Percentiles rank a stretch among this genome's conserved stretches.
These are phyloP conservation scores for Alitta virens DNA, from an alignment of 2,888 invertebrate species.

Conservation along the genomic window DNA sequence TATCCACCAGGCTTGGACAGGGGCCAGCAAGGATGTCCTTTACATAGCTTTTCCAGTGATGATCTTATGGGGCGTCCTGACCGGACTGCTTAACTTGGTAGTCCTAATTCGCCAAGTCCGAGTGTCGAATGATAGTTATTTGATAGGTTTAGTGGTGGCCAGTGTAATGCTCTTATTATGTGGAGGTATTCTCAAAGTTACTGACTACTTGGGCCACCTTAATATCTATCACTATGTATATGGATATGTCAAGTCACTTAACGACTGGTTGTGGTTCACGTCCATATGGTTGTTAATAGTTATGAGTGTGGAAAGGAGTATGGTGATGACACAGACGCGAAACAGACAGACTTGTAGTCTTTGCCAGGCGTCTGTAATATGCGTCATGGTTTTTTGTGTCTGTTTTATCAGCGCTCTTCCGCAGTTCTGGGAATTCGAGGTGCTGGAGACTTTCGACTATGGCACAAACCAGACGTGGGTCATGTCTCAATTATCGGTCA, in stretches of 20 bases:
- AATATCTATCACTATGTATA: conserved; percentile 38
- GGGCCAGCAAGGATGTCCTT: conserved; percentile 20
- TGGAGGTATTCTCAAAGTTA: conserved; percentile 36
- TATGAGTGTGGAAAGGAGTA: conserved; percentile 45
- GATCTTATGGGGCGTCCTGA: conserved; percentile 39
- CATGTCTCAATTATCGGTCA: conserved; percentile 35
- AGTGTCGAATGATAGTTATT: conserved; percentile 46
- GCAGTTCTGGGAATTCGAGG: conserved; percentile 50
- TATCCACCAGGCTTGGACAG: conserved; percentile 13
- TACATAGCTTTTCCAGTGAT: conserved; percentile 38
- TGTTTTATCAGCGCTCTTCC: conserved; percentile 50
- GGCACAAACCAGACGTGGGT: conserved; percentile 32
- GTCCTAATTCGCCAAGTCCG: conserved; percentile 42
- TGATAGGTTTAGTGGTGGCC: conserved; percentile 42
- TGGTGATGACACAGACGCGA: conserved; percentile 40
- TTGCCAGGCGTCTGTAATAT: conserved; percentile 44
- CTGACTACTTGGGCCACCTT: conserved; percentile 43
- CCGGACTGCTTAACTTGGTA: conserved; percentile 44
- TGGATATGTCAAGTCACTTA: conserved; percentile 41
- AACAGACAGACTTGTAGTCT: conserved; percentile 39
- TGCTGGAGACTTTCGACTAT: conserved; percentile 29
- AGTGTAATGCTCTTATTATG: conserved; percentile 37
- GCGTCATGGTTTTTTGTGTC: conserved; percentile 43
- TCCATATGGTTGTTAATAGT: conserved; percentile 49
- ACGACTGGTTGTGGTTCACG: conserved; percentile 52